Percentiles rank a stretch among this genome's conserved stretches.
phyloP scores from a whole-genome alignment of 2,797 vertebrate genomes.

The Novumbra hubbsi region DNA sequence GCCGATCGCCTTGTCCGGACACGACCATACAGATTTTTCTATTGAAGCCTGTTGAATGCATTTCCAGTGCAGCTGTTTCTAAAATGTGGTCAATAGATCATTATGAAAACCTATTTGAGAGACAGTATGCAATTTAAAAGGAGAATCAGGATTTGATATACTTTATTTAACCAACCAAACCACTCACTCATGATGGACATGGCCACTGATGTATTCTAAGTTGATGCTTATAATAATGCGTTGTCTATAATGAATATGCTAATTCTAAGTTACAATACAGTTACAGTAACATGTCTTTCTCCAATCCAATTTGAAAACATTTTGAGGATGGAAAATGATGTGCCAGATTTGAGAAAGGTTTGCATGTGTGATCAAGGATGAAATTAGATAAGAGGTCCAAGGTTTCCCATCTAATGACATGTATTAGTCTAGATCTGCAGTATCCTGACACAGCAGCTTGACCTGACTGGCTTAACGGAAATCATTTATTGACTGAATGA shows the following conservation, averaged over 20 bases:
- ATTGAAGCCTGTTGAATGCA: constrained; percentile 22
- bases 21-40: background rate
- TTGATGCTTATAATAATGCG: background rate
- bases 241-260: background rate
- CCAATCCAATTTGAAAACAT: background rate
- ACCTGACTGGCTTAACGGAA: background rate
- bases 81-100: constrained; percentile 34
- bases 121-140: background rate
- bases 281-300: background rate
- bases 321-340: background rate
- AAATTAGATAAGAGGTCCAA: background rate
- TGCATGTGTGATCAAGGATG: background rate
- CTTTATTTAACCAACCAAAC: background rate
- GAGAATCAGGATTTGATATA: background rate
- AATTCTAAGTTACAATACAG: background rate
- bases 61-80: constrained; percentile 15
- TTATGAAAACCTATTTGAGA: constrained; percentile 10
- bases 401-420: background rate
- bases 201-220: background rate
- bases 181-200: background rate
- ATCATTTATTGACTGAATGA: background rate
- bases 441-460: background rate
- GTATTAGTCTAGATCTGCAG: background rate
- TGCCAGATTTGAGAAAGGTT: background rate
- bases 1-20: too few species aligned